Percentiles rank a stretch among this genome's conserved stretches.
Evolutionary conservation across 2,797 vertebrate species (phyloP).

Genomic region (Pseudomugil gertrudae): DNA sequence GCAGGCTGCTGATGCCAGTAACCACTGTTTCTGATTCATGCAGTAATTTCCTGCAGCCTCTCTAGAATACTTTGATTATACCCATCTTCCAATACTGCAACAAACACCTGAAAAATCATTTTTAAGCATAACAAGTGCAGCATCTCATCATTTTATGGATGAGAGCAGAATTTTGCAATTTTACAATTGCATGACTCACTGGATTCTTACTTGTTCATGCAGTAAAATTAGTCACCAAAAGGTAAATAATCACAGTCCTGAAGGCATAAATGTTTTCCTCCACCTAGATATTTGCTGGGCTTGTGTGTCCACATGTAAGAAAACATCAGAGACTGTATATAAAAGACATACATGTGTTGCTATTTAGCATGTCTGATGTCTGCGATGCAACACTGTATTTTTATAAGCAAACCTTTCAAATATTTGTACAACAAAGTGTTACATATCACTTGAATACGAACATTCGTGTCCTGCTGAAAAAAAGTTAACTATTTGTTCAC

Average conservation of each 20-base stretch:
- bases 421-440: too few relatives aligned
- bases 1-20: slow-evolving; percentile 1
- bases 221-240: slow-evolving; percentile 44
- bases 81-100: neutral
- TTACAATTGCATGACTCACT: slow-evolving; percentile 25
- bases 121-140: neutral
- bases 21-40: neutral
- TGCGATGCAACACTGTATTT: too few relatives aligned
- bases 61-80: neutral
- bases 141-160: neutral
- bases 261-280: slow-evolving; percentile 49
- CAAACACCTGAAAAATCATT: slow-evolving; percentile 8
- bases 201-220: slow-evolving; percentile 51
- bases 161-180: neutral
- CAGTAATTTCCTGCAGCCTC: neutral
- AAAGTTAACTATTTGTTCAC: neutral
- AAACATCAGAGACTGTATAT: too few relatives aligned
- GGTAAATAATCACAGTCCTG: slow-evolving; percentile 67
- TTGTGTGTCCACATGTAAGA: slow-evolving; percentile 51
- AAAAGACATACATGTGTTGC: slow-evolving; percentile 3
- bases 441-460: too few relatives aligned
- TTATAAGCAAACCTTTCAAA: too few relatives aligned
- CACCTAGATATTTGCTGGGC: slow-evolving; percentile 17
- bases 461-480: too few relatives aligned
- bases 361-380: neutral